Evolutionary conservation across 2,888 invertebrate species (phyloP), one percentile per base, ranked within the genome.

Genomic region (Apodemia duryi): DNA sequence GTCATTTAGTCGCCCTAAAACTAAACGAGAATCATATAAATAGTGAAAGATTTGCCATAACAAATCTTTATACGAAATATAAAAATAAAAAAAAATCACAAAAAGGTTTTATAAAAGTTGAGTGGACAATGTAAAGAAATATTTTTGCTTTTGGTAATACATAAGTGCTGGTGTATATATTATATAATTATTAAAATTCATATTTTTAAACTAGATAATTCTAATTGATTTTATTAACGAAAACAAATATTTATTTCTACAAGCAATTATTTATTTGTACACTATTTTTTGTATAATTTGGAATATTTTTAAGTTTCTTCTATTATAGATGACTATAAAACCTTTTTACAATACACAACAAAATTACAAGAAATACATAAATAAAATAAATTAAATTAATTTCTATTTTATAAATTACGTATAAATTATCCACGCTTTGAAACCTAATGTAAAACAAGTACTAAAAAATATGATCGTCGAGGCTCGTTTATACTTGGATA

Each of bases 1-100:
- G 88, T 91, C 91, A 89, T 91, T 91, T 90, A 91, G 91, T 87
- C 88, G 91, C 91, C 91, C 91, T 91, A 89, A 86, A 77, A 90
- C 90, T 88, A 90, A 91, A 90, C 83, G 87, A 90, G 87, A 90
- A 86, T 77, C 88, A 90, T 90, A 90, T 89, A 86, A 84, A 80
- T 64, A 63, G 43, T 62, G 49, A 64, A 21, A 63, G 51, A 51
- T 21, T 66, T 65, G 46, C 46, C 46, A 62, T 65, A 63, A 43
- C 54, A 54, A 54, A 54, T 54, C 29, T 13, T 13, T 54, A 29
- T 54, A 54, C 29, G 57, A 66, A 68, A 65, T 65, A 62, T 64
- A 63, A 49, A 64, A 64, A 46, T 13, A 46, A 66, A 52, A 52
- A 6, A 52, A 67, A 67, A 69, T 62, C 63, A 62, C 46, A 71